Evolutionary conservation across 2,797 vertebrate genomes (phyloP).

Genomic region (Brachyrhaphis roseni): DNA sequence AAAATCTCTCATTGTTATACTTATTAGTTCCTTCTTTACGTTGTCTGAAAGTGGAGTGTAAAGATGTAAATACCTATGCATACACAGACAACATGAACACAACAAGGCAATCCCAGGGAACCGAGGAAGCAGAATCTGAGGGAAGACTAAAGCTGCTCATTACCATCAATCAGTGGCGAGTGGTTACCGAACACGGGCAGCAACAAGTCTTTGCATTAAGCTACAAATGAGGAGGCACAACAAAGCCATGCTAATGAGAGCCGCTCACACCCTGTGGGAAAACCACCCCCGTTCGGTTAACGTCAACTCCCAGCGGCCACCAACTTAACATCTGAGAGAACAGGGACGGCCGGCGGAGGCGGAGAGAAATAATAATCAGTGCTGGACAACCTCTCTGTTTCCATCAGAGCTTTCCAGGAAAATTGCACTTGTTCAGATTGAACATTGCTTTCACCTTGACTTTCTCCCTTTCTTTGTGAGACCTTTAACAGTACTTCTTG

Average conservation of each 20-base stretch:
- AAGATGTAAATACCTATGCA: constrained; percentile 11
- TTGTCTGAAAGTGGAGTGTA: constrained; percentile 6
- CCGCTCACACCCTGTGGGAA: constrained; percentile 49
- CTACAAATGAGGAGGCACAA: constrained; percentile 71
- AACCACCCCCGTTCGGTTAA: constrained; percentile 45
- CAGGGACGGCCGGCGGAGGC: constrained; percentile 38
- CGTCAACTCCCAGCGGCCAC: constrained; percentile 26
- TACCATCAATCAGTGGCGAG: constrained; percentile 43
- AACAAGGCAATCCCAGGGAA: constrained; percentile 13
- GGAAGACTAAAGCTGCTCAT: constrained; percentile 42
- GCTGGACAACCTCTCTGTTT: constrained; percentile 39
- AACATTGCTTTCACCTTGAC: constrained; percentile 14
- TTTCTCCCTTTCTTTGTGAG: constrained; percentile 9
- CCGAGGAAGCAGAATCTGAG: constrained; percentile 9
- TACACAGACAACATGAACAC: constrained; percentile 10
- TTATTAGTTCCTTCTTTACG: background rate
- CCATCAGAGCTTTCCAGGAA: constrained; percentile 35
- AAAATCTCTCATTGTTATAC: background rate
- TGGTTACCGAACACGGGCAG: constrained; percentile 49
- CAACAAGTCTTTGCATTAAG: constrained; percentile 64
- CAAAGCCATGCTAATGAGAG: constrained; percentile 77
- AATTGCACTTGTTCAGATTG: background rate
- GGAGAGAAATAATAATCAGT: constrained; percentile 52
- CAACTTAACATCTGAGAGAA: constrained; percentile 35
- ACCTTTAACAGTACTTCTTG: constrained; percentile 20